These are phyloP conservation scores for Brachirus orientalis DNA, from an alignment of 2,113 vertebrate species.

Conservation along the genomic window DNA sequence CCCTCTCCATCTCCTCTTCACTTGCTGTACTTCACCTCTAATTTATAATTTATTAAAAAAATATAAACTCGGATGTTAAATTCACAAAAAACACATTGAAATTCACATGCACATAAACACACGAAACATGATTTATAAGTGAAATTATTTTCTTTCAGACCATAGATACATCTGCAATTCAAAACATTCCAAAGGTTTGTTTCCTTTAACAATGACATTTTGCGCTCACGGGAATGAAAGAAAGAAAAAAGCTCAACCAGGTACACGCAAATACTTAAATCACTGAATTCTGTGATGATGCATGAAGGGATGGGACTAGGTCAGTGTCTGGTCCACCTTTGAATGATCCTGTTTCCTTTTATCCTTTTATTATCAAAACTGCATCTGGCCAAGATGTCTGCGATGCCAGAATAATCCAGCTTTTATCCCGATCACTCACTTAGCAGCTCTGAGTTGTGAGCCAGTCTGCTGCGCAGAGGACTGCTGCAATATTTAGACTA, in stretches of 20 bases:
- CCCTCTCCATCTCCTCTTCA: background rate
- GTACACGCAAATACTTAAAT: constrained; percentile 17
- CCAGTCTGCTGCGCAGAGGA: constrained; percentile 20
- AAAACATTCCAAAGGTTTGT: constrained; percentile 57
- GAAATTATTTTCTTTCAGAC: constrained; percentile 21
- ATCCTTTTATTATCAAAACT: constrained; percentile 32
- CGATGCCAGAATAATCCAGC: constrained; percentile 50
- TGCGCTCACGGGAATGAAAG: constrained; percentile 28
- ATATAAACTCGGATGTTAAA: background rate
- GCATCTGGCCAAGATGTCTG: constrained; percentile 54
- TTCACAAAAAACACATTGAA: constrained; percentile 18
- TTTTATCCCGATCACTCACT: constrained; percentile 40
- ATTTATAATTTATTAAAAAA: too few relatives aligned
- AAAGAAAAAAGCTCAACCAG: constrained; percentile 34
- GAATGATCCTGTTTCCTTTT: background rate
- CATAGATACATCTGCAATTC: constrained; percentile 4
- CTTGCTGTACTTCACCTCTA: background rate
- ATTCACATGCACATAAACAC: constrained; percentile 35
- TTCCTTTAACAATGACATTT: constrained; percentile 40
- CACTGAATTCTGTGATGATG: constrained; percentile 1
- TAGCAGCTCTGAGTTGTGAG: constrained; percentile 25
- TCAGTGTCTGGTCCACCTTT: background rate
- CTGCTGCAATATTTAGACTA: constrained; percentile 23
- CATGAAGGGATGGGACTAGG: constrained; percentile 10
- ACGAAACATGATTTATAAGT: background rate